Evolutionary conservation across 2,888 invertebrate species (phyloP).

Genomic region (Nomada goodeniana): DNA sequence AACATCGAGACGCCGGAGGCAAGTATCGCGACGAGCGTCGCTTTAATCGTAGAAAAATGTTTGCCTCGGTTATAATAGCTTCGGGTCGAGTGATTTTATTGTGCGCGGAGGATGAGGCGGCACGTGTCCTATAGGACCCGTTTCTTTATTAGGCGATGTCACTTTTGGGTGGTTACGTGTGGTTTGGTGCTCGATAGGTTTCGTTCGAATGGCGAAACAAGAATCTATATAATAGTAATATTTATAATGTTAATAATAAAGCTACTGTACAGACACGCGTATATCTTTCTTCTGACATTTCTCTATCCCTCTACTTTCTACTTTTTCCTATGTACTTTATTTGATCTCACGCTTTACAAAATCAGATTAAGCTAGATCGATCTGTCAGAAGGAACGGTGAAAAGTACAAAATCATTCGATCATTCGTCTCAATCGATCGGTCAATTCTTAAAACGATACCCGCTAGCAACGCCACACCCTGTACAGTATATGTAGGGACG

Average conservation of each 20-base stretch:
- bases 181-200: no score
- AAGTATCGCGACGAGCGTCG: constrained; percentile 13
- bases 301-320: no score
- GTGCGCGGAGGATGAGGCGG: background rate
- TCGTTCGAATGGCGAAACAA: no score
- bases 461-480: background rate
- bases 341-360: no score
- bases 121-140: no score
- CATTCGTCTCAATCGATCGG: background rate
- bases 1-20: constrained; percentile 8
- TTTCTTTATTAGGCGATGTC: background rate
- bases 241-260: no score
- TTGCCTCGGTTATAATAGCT: constrained; percentile 4
- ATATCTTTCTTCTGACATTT: no score
- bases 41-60: constrained; percentile 34
- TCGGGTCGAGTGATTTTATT: background rate
- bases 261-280: no score
- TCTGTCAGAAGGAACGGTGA: background rate
- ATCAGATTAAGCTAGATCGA: background rate
- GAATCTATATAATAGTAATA: no score
- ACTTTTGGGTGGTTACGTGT: background rate
- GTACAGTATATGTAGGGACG: background rate
- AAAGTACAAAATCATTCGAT: background rate
- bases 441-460: background rate
- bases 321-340: background rate